phyloP scores from a whole-genome alignment of 1,140 invertebrate genomes.

The Hycleus cichorii region DNA sequence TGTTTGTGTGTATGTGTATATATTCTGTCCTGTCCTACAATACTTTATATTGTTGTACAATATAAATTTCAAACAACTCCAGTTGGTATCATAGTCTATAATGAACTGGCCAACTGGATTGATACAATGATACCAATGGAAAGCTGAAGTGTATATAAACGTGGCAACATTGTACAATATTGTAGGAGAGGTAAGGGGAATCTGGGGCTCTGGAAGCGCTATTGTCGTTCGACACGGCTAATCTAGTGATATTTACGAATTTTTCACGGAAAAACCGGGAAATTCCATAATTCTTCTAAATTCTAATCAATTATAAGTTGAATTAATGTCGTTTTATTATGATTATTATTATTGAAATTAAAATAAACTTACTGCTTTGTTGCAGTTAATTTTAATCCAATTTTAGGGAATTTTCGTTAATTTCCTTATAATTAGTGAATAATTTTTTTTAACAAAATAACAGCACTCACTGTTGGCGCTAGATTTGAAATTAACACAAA shows the following conservation, averaged over 20 bases:
- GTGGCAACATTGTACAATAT: slow-evolving; percentile 39
- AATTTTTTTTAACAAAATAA: too few relatives aligned
- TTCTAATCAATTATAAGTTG: background rate
- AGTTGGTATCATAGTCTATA: slow-evolving; percentile 17
- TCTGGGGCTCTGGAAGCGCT: slow-evolving; percentile 24
- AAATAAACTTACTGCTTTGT: too few relatives aligned
- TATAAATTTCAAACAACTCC: background rate
- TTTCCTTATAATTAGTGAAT: too few relatives aligned
- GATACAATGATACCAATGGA: slow-evolving; percentile 30
- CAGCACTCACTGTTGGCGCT: too few relatives aligned
- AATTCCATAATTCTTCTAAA: background rate
- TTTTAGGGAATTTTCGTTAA: too few relatives aligned
- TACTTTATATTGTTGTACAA: slow-evolving; percentile 15
- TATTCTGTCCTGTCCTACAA: slow-evolving; percentile 28
- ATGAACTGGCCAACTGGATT: slow-evolving; percentile 19
- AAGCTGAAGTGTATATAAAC: slow-evolving; percentile 30
- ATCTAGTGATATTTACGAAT: background rate
- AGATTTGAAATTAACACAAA: too few relatives aligned
- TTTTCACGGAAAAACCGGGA: background rate
- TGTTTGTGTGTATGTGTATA: too few relatives aligned
- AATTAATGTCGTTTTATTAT: background rate
- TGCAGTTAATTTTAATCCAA: too few relatives aligned
- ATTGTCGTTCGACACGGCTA: slow-evolving; percentile 25
- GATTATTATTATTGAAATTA: background rate
- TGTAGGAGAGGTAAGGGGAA: slow-evolving; percentile 23